Base-by-base conservation (phyloP, 2,888 invertebrate genomes). In the Lepidochrysops patricia region DNA sequence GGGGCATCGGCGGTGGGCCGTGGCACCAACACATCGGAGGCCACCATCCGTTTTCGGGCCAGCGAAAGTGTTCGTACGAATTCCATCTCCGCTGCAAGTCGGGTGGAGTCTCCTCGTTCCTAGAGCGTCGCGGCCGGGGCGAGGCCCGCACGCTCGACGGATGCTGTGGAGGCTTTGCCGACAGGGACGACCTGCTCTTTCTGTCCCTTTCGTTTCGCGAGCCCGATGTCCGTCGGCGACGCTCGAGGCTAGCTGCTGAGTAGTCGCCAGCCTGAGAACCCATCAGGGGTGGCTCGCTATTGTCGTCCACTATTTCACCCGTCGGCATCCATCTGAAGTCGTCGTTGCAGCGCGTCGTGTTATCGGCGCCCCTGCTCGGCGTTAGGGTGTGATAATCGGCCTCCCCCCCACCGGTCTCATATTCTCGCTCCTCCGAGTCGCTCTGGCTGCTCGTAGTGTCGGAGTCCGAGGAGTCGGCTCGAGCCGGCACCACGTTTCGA, bases 311-410 rank as follows among this genome's bases (percentile, higher is more conserved):
- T 70, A 81, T 76, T 62, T 78, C 83, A 62, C 72, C 80, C 12
- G 79, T 77, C 6, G 88, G 90, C 78, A 93, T 90, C 93, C 93
- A 93, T 80, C 91, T 92, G 77, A 93, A 93, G 77, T 92, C 92
- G 75, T 91, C 91, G 76, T 92, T 92, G 73, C 93, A 92, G 63
- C 92, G 84, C 9, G 92, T 92, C 52, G 92, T 91, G 72, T 91
- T 90, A 75, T 92, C 92, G 35, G 81, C 68, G 35, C 82, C 78
- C 66, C 76, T 77, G 63, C 73, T 81, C 13, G 89, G 89, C 26
- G 89, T 89, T 64, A 87, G 68, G 15, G 88, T 89, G 37, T 79
- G 80, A 76, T 93, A 93, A 73, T 93, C 92, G 67, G 89, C 90
- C 72, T 91, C 91, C 73, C 90, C 91, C 63, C 87, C 80, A 43